phyloP scores from a whole-genome alignment of 2,113 vertebrate genomes.

The Isurus oxyrinchus region DNA sequence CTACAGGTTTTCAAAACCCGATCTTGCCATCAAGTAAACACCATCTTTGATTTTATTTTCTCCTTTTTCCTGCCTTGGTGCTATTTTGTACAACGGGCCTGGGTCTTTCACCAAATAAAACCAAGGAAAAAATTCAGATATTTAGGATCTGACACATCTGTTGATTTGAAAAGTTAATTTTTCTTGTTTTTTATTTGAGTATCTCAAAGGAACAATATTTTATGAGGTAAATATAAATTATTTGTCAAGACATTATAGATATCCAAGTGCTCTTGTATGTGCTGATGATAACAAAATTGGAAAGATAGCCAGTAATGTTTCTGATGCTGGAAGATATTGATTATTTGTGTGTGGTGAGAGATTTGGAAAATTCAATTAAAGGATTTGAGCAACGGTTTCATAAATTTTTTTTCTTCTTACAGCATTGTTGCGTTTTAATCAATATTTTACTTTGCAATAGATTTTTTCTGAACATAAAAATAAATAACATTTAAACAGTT shows the following conservation, averaged over 20 bases:
- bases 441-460: conserved; percentile 99
- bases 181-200: neutral
- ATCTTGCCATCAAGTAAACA: neutral
- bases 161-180: conserved; percentile 20
- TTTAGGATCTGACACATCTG: conserved; percentile 28
- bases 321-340: conserved; percentile 96
- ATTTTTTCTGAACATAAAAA: conserved; percentile 99
- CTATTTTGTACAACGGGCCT: neutral
- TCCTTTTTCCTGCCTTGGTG: neutral
- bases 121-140: neutral
- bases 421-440: conserved; percentile 94
- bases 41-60: neutral
- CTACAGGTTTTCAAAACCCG: neutral
- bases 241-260: conserved; percentile 77
- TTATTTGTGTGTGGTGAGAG: conserved; percentile 99
- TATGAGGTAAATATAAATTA: conserved; percentile 71
- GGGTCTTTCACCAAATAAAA: neutral
- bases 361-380: conserved; percentile 99
- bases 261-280: conserved; percentile 75
- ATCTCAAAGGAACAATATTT: conserved; percentile 24
- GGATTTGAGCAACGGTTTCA: conserved; percentile 99
- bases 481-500: conserved; percentile 99
- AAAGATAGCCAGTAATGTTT: conserved; percentile 97
- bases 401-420: conserved; percentile 79
- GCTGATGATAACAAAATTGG: conserved; percentile 99